These are phyloP conservation scores for Triplophysa yarkandensis DNA, from an alignment of 2,797 vertebrate genomes.

Conservation along the genomic window DNA sequence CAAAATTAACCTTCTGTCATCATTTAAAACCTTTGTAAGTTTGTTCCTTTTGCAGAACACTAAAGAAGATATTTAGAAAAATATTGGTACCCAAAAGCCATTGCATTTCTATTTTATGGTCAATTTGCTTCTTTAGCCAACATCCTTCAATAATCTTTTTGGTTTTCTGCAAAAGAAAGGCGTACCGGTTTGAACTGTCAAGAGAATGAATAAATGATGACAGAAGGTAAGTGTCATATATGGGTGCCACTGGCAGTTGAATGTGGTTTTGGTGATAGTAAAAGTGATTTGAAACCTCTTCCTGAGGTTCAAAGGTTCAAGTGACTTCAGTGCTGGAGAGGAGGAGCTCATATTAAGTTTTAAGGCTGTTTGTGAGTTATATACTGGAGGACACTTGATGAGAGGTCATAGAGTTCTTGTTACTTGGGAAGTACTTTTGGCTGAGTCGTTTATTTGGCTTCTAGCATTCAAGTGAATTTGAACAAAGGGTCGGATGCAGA, in stretches of 20 bases:
- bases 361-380: background rate
- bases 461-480: background rate
- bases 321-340: background rate
- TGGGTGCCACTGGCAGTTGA: conserved; percentile 3
- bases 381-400: conserved; percentile 9
- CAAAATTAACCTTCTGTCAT: no score
- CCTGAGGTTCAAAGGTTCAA: background rate
- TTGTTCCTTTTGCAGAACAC: no score
- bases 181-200: no score
- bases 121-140: no score
- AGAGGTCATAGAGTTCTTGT: conserved; percentile 13
- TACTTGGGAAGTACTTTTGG: conserved; percentile 2
- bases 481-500: background rate
- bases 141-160: no score
- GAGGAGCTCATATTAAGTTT: background rate
- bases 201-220: no score
- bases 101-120: no score
- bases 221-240: background rate
- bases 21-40: no score
- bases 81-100: no score
- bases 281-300: conserved; percentile 13
- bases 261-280: conserved; percentile 5
- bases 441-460: background rate
- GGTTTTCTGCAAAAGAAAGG: no score
- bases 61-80: no score